Evolutionary conservation across 2,797 vertebrate genomes (phyloP).

Genomic region (Coregonus suidteri): DNA sequence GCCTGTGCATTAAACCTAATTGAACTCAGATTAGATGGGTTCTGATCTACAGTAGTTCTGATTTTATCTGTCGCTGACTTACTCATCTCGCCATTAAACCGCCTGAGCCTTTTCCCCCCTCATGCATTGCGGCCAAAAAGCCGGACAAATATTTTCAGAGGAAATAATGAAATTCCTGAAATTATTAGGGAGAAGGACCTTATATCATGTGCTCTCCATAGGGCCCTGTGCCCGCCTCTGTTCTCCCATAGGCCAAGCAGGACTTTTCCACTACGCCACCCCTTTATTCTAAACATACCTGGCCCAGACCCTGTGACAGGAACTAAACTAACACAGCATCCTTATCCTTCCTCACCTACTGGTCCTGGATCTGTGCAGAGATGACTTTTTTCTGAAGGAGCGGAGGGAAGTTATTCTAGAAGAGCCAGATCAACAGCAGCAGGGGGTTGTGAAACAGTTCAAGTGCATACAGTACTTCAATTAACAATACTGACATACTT

Average conservation of each 20-base stretch:
- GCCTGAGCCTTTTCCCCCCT: slow-evolving; percentile 39
- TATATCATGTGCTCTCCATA: slow-evolving; percentile 66
- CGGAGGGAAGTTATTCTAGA: too few relatives aligned
- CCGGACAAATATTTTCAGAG: slow-evolving; percentile 77
- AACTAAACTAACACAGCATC: background rate
- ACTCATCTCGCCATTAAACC: slow-evolving; percentile 50
- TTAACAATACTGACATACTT: background rate
- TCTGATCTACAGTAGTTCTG: slow-evolving; percentile 54
- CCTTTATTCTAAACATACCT: background rate
- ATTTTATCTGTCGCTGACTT: slow-evolving; percentile 49
- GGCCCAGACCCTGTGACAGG: too few relatives aligned
- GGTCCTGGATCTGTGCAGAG: background rate
- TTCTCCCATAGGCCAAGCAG: background rate
- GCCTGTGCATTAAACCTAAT: slow-evolving; percentile 50
- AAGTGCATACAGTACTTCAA: background rate
- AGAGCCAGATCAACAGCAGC: too few relatives aligned
- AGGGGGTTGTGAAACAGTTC: background rate
- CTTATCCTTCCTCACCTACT: background rate
- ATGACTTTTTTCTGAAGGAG: background rate
- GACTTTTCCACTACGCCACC: background rate
- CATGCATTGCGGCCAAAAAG: slow-evolving; percentile 60
- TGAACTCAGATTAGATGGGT: slow-evolving; percentile 53
- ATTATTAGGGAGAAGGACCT: slow-evolving; percentile 73
- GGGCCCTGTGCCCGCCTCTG: slow-evolving; percentile 19
- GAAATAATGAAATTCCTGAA: slow-evolving; percentile 82